Base-by-base conservation (phyloP, 1,140 invertebrate species). In the Cydia amplana region DNA sequence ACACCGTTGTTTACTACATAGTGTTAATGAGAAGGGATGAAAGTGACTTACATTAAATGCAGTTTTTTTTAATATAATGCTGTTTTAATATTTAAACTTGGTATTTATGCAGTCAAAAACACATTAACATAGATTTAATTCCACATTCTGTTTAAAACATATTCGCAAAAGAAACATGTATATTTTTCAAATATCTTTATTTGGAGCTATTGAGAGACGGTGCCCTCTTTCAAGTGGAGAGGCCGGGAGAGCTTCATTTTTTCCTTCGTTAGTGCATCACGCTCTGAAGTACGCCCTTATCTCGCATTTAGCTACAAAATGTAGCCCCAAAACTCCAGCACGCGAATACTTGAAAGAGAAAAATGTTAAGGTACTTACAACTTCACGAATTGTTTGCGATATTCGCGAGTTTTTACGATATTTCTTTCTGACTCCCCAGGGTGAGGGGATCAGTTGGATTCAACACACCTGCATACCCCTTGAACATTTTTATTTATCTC, bases 341-440 rank as follows among this genome's bases (percentile, higher is more conserved):
- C 65, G 65, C 65, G 80, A 82, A 85, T 82, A 80, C 75, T 84
- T 82, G 76, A 84, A 83, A 86, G 79, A 79, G 79, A 83, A 84
- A 85, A 83, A 82, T 82, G 81, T 73, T 85, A 78, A 82, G 80
- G 83, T 82, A 86, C 80, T 78, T 85, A 85, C 79, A 83, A 86
- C 75, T 87, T 85, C 77, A 79, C 78, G 85, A 85, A 88, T 85
- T 86, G 83, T 85, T 85, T 76, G 80, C 80, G 81, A 84, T 83
- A 82, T 86, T 85, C 79, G 76, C 79, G 84, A 85, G 81, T 84
- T 90, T 89, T 89, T 89, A 87, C 87, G 81, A 85, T 84, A 83
- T 90, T 88, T 90, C 84, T 86, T 85, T 85, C 82, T 82, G 75
- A 46, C 77, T 78, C 74, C 79, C 83, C 79, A 74, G 79, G 84